Evolutionary conservation across 2,888 invertebrate genomes (phyloP), one percentile per base, ranked within the genome.

Genomic region (Dendrolimus pini): DNA sequence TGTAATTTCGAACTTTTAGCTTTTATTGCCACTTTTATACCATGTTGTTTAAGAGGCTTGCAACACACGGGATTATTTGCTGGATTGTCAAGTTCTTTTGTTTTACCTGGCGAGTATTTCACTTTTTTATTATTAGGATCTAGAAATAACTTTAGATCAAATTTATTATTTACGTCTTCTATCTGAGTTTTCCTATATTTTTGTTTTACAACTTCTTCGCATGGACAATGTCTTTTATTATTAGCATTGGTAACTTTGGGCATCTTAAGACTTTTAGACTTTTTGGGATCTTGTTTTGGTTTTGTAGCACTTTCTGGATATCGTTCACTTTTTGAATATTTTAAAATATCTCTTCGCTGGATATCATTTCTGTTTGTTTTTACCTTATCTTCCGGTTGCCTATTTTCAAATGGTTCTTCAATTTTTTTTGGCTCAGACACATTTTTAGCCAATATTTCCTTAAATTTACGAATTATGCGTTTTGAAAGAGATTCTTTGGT

Each of bases 271-370:
- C 65, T 69, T 56, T 64, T 65, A 1, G 61, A 59, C 57, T 61
- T 62, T 58, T 65, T 69, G 59, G 53, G 10, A 53, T 59, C 57
- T 53, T 13, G 41, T 30, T 47, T 52, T 41, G 13, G 9, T 58
- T 59, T 63, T 41, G 30, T 47, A 47, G 2, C 47, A 30, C 30
- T 30, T 47, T 58, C 58, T 41, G 61, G 60, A 56, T 53, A 58
- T 41, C 62, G 59, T n/a, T 61, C 65, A 62, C 62, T 69, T 63
- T 64, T 66, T 9, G 61, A 62, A 52, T 56, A 41, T 55, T 70
- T 72, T 52, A 69, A 62, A 55, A 52, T 41, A 13, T 59, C 62
- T 14, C 53, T 47, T 47, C 12, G 47, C 9, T 47, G 9, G 7
- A 47, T 47, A 47, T 12, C 9, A 47, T 10, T 47, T 47, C 12